A percentile compares a stretch with the other conserved stretches of the same genome.
phyloP scores from a whole-genome alignment of 2,888 invertebrate species.

The Dusona sp. region DNA sequence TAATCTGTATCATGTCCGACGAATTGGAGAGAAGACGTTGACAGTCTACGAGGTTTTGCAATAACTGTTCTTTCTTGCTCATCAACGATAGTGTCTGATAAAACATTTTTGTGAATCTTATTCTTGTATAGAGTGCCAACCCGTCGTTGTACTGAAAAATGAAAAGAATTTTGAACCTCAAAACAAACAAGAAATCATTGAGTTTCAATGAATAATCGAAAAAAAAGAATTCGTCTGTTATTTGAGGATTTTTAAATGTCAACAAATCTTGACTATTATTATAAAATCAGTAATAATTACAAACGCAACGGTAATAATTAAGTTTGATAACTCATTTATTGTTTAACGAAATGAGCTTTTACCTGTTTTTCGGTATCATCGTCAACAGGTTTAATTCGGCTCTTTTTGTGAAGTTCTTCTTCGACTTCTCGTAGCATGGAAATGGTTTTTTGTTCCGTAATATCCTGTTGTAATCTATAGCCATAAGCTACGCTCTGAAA shows the following conservation, averaged over 20 bases:
- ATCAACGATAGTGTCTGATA: slow-evolving; percentile 92
- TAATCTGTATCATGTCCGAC: slow-evolving; percentile 92
- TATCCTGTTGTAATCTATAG: slow-evolving; percentile 92
- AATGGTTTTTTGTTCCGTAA: slow-evolving; percentile 92
- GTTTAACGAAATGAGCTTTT: slow-evolving; percentile 29
- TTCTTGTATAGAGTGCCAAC: slow-evolving; percentile 90
- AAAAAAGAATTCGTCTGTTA: background rate
- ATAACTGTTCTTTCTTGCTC: slow-evolving; percentile 88
- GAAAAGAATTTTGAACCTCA: background rate
- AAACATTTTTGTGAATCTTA: slow-evolving; percentile 94
- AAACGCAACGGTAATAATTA: background rate
- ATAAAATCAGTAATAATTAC: background rate
- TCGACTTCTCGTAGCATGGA: slow-evolving; percentile 95
- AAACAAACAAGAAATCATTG: background rate
- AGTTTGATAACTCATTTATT: background rate
- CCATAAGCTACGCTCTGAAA: slow-evolving; percentile 97
- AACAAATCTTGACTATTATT: background rate
- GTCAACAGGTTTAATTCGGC: slow-evolving; percentile 86
- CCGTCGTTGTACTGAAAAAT: slow-evolving; percentile 86
- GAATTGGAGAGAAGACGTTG: slow-evolving; percentile 93
- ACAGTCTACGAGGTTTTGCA: slow-evolving; percentile 90
- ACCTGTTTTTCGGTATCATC: slow-evolving; percentile 84
- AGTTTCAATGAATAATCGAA: background rate
- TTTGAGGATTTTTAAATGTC: background rate
- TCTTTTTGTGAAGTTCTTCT: slow-evolving; percentile 93